Evolutionary conservation across 37 sponge, comb jelly and placozoan genomes (phyloP).

Genomic region (Aplysina aerophoba): DNA sequence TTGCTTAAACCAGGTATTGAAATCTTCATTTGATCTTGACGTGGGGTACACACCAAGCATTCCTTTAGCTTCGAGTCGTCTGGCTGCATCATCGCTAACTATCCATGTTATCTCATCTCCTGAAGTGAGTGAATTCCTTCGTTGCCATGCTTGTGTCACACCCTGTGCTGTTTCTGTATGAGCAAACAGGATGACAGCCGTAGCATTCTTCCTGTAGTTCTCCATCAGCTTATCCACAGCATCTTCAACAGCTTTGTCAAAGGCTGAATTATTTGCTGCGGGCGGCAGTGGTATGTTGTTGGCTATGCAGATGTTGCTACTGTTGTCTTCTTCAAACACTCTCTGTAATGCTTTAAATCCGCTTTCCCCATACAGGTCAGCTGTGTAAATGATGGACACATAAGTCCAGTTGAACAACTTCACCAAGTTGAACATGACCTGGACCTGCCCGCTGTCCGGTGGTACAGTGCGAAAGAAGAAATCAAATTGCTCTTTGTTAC

Average conservation of each 20-base stretch:
- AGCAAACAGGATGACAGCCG: background rate
- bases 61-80: background rate
- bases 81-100: background rate
- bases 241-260: background rate
- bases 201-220: background rate
- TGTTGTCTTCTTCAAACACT: background rate
- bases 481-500: background rate
- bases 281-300: background rate
- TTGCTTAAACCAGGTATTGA: conserved; percentile 16
- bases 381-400: background rate
- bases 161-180: background rate
- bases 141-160: background rate
- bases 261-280: conserved; percentile 6
- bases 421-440: background rate
- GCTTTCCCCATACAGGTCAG: conserved; percentile 1
- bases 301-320: conserved; percentile 1
- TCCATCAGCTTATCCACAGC: background rate
- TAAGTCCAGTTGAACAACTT: conserved; percentile 16
- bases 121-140: background rate
- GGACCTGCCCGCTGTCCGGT: background rate
- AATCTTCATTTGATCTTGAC: background rate
- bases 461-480: conserved; percentile 19
- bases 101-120: background rate
- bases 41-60: conserved; percentile 1
- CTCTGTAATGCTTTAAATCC: conserved; percentile 11